Evolutionary conservation across 2,888 invertebrate genomes (phyloP), one percentile per base, ranked within the genome.

Genomic region (Teleiodes luculella): DNA sequence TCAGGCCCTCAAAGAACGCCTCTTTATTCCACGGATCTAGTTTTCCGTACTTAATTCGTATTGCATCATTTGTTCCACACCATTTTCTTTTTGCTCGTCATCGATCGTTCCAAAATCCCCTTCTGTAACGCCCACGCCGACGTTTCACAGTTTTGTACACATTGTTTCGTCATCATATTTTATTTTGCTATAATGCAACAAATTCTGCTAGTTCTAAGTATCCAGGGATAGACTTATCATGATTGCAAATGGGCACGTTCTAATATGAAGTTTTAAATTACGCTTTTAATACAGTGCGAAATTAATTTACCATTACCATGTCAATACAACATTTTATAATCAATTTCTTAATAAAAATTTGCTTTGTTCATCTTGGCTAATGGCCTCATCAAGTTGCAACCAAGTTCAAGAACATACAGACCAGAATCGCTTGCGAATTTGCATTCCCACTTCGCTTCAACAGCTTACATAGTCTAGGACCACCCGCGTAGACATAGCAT

Each of bases 381-480:
- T 65, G 66, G 67, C 67, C 69, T 70, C 66, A 66, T 68, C 75
- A 70, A 74, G 68, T 71, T 70, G 63, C 70, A 67, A 66, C 66
- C 63, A 68, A 72, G 78, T 80, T 80, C 77, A 80, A 79, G 75
- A 78, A 72, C 74, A 76, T 62, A 63, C 64, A 65, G 68, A 72
- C 68, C 72, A 78, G 78, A 74, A 76, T 78, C 76, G 78, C 76
- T 78, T 74, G 79, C 73, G 72, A 86, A 88, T 88, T 89, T 86
- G 86, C 88, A 88, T 87, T 86, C 85, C 76, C 77, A 83, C 76
- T 83, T 80, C 76, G 76, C 76, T 76, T 77, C 79, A 74, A 77
- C 76, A 79, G 76, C 76, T 74, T 74, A 78, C 78, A 72, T 77
- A 78, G 76, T 76, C 78, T 82, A 79, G 76, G 88, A 89, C 89